These are phyloP conservation scores for Cynocephalus volans DNA, from an alignment of 2,113 vertebrate genomes.

Conservation along the genomic window DNA sequence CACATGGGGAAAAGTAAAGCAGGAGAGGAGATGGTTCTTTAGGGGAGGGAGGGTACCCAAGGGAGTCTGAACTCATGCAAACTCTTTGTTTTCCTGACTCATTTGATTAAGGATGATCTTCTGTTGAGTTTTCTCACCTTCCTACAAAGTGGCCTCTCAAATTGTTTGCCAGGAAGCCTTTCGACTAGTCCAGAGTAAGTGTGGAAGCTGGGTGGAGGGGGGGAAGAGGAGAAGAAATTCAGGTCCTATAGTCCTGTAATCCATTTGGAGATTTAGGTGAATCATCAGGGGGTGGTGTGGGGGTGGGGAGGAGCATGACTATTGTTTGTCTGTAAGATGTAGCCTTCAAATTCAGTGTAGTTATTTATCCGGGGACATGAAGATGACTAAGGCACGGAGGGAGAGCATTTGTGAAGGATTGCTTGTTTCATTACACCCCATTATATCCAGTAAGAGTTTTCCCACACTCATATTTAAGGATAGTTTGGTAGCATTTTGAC, in stretches of 20 bases:
- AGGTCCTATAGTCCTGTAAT: neutral
- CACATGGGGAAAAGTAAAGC: neutral
- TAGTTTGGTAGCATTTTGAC: neutral
- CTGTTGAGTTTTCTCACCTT: neutral
- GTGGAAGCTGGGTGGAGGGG: neutral
- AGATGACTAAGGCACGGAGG: too few relatives aligned
- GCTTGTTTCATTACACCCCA: neutral
- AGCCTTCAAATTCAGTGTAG: neutral
- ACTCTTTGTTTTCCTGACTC: neutral
- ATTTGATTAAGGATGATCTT: neutral
- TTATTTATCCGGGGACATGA: neutral
- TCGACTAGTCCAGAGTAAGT: neutral
- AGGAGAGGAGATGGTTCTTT: neutral
- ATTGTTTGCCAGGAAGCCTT: neutral
- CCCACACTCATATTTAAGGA: neutral
- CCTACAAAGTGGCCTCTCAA: neutral
- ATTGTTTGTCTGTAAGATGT: neutral
- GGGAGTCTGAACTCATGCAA: neutral
- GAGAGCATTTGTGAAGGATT: neutral
- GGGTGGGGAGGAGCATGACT: neutral
- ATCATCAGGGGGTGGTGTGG: neutral
- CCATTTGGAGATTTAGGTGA: neutral
- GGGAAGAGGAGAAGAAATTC: neutral
- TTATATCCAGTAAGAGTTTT: neutral
- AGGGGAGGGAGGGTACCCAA: accelerated